Conservation (phyloP, 2,113 vertebrate species). For the Astur gentilis region DNA sequence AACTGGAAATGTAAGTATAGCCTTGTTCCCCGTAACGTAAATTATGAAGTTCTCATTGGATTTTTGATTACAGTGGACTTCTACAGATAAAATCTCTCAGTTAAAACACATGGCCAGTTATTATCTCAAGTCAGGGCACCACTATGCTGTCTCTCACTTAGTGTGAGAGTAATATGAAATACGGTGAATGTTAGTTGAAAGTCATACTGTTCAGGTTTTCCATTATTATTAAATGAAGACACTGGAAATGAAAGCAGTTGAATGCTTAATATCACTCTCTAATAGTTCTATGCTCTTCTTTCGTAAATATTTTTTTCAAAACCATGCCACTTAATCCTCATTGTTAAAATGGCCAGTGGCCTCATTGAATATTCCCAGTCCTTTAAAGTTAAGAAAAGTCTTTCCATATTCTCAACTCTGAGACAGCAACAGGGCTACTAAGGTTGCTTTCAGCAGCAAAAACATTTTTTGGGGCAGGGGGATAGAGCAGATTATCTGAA, state of each 20-base stretch:
- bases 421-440: background rate
- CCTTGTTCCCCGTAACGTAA: background rate
- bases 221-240: background rate
- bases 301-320: background rate
- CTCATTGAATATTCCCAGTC: background rate
- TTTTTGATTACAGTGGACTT: background rate
- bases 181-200: background rate
- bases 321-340: background rate
- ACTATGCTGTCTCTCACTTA: background rate
- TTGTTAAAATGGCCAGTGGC: background rate
- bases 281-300: background rate
- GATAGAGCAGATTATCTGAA: background rate
- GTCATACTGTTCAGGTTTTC: background rate
- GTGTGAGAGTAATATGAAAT: background rate
- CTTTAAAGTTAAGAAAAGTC: background rate
- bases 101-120: background rate
- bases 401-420: background rate
- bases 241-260: background rate
- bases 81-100: background rate
- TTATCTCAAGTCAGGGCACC: background rate
- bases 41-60: background rate
- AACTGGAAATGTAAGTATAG: background rate
- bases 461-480: fast-evolving
- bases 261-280: background rate
- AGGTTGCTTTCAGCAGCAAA: background rate